Evolutionary conservation across 2,888 invertebrate species (phyloP).

Genomic region (Aleiodes testaceus): DNA sequence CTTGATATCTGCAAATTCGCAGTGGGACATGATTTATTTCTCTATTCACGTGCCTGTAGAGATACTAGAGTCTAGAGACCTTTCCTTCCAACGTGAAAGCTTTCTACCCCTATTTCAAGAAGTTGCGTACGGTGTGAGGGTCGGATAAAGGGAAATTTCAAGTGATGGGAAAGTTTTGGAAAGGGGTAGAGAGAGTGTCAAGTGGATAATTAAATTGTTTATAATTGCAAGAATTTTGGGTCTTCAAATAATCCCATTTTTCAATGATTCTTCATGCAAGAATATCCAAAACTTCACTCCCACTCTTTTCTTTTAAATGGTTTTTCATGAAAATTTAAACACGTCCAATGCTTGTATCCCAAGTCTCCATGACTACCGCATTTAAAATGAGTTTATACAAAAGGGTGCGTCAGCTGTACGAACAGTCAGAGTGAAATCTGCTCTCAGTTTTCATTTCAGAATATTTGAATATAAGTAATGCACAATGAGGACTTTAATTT

Average conservation of each 20-base stretch:
- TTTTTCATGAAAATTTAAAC: background rate
- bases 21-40: slow-evolving; percentile 56
- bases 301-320: background rate
- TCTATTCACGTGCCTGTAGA: slow-evolving; percentile 53
- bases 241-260: too few species aligned
- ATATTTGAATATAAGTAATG: slow-evolving; percentile 12
- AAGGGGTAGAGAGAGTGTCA: slow-evolving; percentile 6
- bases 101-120: slow-evolving; percentile 34
- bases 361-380: slow-evolving; percentile 8
- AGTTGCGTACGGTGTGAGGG: slow-evolving; percentile 28
- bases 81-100: slow-evolving; percentile 36
- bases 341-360: background rate
- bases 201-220: slow-evolving; percentile 33
- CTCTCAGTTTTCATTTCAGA: slow-evolving; percentile 3
- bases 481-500: background rate
- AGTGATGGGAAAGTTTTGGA: background rate
- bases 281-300: background rate
- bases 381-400: slow-evolving; percentile 19
- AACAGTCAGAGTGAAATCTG: slow-evolving; percentile 8
- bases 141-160: slow-evolving; percentile 35
- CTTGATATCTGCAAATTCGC: slow-evolving; percentile 56
- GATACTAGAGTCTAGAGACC: slow-evolving; percentile 46
- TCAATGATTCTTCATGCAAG: too few species aligned
- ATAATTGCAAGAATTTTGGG: too few species aligned
- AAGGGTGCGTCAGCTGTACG: slow-evolving; percentile 21